These are phyloP conservation scores for Eretmochelys imbricata DNA, from an alignment of 2,113 vertebrate species.

Conservation along the genomic window DNA sequence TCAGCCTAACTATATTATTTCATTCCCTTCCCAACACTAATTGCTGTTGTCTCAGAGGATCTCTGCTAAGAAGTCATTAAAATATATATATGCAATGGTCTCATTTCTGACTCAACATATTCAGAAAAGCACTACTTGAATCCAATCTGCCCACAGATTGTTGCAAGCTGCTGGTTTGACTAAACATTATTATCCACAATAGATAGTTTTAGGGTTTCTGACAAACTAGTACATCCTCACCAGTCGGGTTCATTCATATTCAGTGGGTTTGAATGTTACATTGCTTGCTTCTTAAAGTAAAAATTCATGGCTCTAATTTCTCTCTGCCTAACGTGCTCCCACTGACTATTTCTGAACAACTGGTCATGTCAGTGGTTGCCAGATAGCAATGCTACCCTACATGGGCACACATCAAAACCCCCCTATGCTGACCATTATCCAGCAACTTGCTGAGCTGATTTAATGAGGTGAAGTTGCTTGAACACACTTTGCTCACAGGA, in stretches of 20 bases:
- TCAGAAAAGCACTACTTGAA: not conserved
- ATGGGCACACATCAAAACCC: constrained; percentile 19
- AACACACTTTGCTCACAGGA: not conserved
- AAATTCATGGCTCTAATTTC: not conserved
- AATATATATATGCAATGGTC: not conserved
- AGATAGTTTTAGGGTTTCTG: not conserved
- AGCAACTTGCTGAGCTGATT: constrained; percentile 42
- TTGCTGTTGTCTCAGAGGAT: not conserved
- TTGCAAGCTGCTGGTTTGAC: not conserved
- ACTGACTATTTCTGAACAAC: not conserved
- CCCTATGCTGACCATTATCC: not conserved
- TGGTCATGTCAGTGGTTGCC: not conserved
- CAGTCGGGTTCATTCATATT: not conserved
- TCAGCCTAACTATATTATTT: not conserved
- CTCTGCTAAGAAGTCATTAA: not conserved
- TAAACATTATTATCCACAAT: not conserved
- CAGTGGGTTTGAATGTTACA: not conserved
- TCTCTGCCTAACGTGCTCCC: not conserved
- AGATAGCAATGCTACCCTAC: not conserved
- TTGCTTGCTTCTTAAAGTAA: not conserved
- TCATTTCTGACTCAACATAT: not conserved
- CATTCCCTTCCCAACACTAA: not conserved
- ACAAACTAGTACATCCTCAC: not conserved
- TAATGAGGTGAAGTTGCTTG: constrained; percentile 16
- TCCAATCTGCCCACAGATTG: not conserved